Percentiles rank a stretch among this genome's conserved stretches.
These are phyloP conservation scores for Enteromius viviparus DNA, from an alignment of 2,797 vertebrate species.

Conservation along the genomic window DNA sequence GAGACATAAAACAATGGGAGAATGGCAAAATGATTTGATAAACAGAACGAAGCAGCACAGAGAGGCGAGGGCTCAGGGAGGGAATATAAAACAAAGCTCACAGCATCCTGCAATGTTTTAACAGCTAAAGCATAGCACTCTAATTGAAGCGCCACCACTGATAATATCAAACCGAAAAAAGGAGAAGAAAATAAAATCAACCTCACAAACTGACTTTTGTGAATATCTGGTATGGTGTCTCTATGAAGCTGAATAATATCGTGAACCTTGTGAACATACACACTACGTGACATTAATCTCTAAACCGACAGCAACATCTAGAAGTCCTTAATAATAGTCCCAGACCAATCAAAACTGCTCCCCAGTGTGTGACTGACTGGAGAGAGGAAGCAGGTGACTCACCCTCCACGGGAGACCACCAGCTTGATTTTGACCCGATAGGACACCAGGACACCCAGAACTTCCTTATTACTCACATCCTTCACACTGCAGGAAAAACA, in stretches of 20 bases:
- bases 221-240: neutral
- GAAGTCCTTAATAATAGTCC: slow-evolving; percentile 5
- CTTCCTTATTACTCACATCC: slow-evolving; percentile 94
- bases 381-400: slow-evolving; percentile 50
- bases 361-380: slow-evolving; percentile 37
- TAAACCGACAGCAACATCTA: neutral
- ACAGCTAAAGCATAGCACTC: slow-evolving; percentile 6
- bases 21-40: slow-evolving; percentile 56
- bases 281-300: neutral
- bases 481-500: slow-evolving; percentile 80
- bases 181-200: neutral
- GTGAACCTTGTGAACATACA: neutral
- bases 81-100: neutral
- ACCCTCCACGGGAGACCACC: slow-evolving; percentile 96
- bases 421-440: slow-evolving; percentile 98
- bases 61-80: slow-evolving; percentile 27
- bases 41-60: slow-evolving; percentile 46
- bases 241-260: neutral
- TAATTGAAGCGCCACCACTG: neutral
- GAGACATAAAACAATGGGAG: slow-evolving; percentile 65
- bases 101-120: neutral
- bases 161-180: neutral
- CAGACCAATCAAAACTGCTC: slow-evolving; percentile 30
- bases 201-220: neutral
- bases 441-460: slow-evolving; percentile 94